Evolutionary conservation across 2,113 vertebrate genomes (phyloP).

Genomic region (Cyprinus carpio): DNA sequence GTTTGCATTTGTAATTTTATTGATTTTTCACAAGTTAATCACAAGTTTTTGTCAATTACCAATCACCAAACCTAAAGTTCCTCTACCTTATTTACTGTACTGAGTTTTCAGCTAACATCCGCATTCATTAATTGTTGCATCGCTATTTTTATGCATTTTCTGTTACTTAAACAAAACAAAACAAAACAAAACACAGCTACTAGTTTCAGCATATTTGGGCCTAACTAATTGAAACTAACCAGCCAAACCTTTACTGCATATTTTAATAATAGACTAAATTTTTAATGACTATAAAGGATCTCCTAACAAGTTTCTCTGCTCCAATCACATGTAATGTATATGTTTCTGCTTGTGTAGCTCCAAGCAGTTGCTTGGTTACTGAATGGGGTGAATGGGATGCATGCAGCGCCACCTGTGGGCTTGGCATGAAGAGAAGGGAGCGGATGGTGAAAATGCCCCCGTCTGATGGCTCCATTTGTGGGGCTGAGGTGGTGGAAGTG

Average conservation of each 20-base stretch:
- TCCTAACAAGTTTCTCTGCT: not conserved
- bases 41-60: too few relatives aligned
- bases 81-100: not conserved
- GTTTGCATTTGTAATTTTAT: not conserved
- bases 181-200: too few relatives aligned
- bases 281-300: too few relatives aligned
- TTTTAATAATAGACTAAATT: too few relatives aligned
- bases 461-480: conserved; percentile 91
- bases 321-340: not conserved
- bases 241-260: too few relatives aligned
- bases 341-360: conserved; percentile 70
- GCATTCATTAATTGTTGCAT: too few relatives aligned
- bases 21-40: too few relatives aligned
- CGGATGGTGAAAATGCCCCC: conserved; percentile 96
- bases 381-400: conserved; percentile 97
- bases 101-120: too few relatives aligned
- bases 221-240: too few relatives aligned
- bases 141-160: too few relatives aligned
- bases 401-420: conserved; percentile 96
- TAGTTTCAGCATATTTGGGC: too few relatives aligned
- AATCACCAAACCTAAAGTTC: not conserved
- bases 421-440: conserved; percentile 89
- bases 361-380: conserved; percentile 93
- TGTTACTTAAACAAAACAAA: too few relatives aligned
- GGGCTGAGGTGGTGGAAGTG: conserved; percentile 86